phyloP scores from a whole-genome alignment of 2,888 invertebrate species.

The Boloria euphrosyne region DNA sequence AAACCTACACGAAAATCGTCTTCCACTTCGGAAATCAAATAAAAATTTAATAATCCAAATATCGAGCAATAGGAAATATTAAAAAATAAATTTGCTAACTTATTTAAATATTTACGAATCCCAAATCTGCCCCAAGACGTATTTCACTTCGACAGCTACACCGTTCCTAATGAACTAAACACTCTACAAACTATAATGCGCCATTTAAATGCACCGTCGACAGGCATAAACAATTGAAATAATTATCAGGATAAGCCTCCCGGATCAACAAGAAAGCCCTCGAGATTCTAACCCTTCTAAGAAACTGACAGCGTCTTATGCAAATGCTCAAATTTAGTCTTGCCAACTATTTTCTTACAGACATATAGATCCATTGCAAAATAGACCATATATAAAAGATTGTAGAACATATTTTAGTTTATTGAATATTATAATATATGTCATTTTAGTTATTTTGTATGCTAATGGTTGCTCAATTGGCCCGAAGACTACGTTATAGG shows the following conservation, averaged over 20 bases:
- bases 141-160: slow-evolving; percentile 68
- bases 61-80: not conserved
- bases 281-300: slow-evolving; percentile 79
- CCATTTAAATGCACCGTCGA: slow-evolving; percentile 81
- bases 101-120: slow-evolving; percentile 28
- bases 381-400: slow-evolving; percentile 3
- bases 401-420: slow-evolving; percentile 32
- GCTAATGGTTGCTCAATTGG: slow-evolving; percentile 75
- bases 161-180: slow-evolving; percentile 70
- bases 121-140: slow-evolving; percentile 54
- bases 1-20: too few relatives aligned
- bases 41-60: too few relatives aligned
- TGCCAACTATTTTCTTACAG: slow-evolving; percentile 45
- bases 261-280: slow-evolving; percentile 75
- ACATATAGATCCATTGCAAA: slow-evolving; percentile 28
- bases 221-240: slow-evolving; percentile 83
- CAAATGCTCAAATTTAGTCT: slow-evolving; percentile 74
- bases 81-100: not conserved
- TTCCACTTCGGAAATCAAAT: too few relatives aligned
- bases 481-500: slow-evolving; percentile 63
- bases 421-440: slow-evolving; percentile 32
- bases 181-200: slow-evolving; percentile 79
- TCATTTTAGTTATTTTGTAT: slow-evolving; percentile 42
- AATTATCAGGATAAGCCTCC: slow-evolving; percentile 80
- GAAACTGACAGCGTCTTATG: slow-evolving; percentile 78